Evolutionary conservation across 2,797 vertebrate species (phyloP).

Genomic region (Esox lucius): DNA sequence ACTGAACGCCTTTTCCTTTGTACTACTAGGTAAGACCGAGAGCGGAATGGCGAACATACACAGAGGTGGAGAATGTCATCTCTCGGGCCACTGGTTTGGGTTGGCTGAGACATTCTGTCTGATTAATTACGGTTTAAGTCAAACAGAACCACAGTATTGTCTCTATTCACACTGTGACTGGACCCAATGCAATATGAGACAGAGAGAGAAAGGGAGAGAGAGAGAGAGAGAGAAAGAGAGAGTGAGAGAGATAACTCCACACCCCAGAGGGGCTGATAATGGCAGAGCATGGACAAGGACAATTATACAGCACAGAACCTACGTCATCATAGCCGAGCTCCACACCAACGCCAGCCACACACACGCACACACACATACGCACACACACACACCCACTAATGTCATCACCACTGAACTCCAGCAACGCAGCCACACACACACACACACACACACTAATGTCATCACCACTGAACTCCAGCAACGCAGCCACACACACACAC

Average conservation of each 20-base stretch:
- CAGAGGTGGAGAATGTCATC: neutral
- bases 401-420: neutral
- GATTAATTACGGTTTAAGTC: constrained; percentile 16
- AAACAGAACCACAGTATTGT: constrained; percentile 5
- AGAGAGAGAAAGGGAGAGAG: constrained; percentile 11
- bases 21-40: neutral
- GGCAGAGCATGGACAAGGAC: constrained; percentile 10
- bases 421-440: neutral
- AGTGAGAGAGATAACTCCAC: constrained; percentile 2
- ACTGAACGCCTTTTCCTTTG: neutral
- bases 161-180: neutral
- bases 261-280: constrained; percentile 10
- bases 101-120: neutral
- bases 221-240: constrained; percentile 8
- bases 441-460: constrained; percentile 1
- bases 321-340: neutral
- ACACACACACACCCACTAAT: neutral
- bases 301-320: constrained; percentile 8
- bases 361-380: neutral
- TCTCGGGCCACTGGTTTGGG: neutral
- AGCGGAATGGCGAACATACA: neutral
- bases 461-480: neutral
- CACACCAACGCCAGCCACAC: neutral
- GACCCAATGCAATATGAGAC: neutral
- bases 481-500: neutral